phyloP scores from a whole-genome alignment of 2,113 vertebrate genomes.

The Nothoprocta perdicaria region DNA sequence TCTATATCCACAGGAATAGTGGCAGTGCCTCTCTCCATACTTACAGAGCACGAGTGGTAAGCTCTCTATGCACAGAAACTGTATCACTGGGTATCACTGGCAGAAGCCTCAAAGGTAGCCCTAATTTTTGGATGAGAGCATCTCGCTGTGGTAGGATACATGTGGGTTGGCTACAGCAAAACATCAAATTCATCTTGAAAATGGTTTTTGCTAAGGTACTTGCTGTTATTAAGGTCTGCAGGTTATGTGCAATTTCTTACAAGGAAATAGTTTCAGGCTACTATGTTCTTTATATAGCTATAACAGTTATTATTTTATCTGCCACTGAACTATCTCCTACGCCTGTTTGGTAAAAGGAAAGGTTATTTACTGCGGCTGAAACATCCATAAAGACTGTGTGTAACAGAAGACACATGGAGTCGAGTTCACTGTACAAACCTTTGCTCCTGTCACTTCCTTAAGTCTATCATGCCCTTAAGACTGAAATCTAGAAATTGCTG shows the following conservation, averaged over 20 bases:
- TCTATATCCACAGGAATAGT: background rate
- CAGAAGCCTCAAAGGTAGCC: background rate
- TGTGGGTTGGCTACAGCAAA: background rate
- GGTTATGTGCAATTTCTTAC: background rate
- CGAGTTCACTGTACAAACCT: background rate
- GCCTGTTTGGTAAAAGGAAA: constrained; percentile 1
- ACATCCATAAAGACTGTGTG: background rate
- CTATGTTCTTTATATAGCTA: constrained; percentile 32
- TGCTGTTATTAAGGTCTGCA: background rate
- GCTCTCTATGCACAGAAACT: background rate
- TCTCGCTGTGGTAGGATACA: background rate
- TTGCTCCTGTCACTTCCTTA: background rate
- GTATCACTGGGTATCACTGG: background rate
- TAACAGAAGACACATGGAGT: background rate
- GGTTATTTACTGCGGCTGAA: constrained; percentile 36
- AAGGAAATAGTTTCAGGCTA: background rate
- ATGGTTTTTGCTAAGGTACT: background rate
- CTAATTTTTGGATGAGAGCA: background rate
- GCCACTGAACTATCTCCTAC: background rate
- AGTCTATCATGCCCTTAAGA: background rate
- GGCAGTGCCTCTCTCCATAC: background rate
- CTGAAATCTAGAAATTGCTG: constrained; percentile 9
- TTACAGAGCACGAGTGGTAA: background rate
- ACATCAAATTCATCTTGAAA: background rate
- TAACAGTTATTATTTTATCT: constrained; percentile 27